Percentiles rank a stretch among this genome's conserved stretches.
phyloP scores from a whole-genome alignment of 2,888 invertebrate species.

The Lepidocyrtoides sp. region DNA sequence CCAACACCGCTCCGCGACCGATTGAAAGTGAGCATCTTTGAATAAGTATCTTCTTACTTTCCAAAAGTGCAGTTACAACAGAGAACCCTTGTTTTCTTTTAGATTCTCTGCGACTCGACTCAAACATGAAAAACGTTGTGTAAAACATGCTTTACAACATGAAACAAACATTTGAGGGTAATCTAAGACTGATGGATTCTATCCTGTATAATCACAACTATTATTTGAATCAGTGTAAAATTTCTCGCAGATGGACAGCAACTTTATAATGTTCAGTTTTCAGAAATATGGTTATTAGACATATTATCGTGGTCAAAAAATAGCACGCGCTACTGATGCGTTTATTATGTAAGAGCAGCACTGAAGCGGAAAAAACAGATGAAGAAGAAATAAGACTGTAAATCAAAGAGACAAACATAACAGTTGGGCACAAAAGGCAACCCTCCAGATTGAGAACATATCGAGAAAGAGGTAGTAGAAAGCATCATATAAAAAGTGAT shows the following conservation, averaged over 20 bases:
- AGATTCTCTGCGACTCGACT: background rate
- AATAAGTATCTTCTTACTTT: background rate
- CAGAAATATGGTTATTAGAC: background rate
- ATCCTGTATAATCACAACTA: constrained; percentile 17
- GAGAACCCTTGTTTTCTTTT: background rate
- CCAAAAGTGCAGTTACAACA: background rate
- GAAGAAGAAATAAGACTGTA: constrained; percentile 58
- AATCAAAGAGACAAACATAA: constrained; percentile 73
- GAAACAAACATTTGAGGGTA: constrained; percentile 51
- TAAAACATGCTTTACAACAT: background rate
- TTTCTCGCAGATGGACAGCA: constrained; percentile 67
- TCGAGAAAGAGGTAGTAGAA: background rate
- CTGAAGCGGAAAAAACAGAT: constrained; percentile 58
- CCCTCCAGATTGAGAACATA: constrained; percentile 67
- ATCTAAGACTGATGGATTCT: constrained; percentile 32
- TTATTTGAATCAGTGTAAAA: constrained; percentile 15
- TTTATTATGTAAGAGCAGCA: constrained; percentile 71
- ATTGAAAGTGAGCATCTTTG: constrained; percentile 20
- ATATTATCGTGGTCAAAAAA: constrained; percentile 58
- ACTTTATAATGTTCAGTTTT: constrained; percentile 60
- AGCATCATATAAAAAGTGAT: constrained; percentile 24
- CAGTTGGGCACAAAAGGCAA: constrained; percentile 77
- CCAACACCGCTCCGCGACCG: background rate
- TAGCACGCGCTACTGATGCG: constrained; percentile 11
- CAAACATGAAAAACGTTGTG: background rate